Percentiles rank a stretch among this genome's conserved stretches.
Evolutionary conservation across 2,113 vertebrate species (phyloP).

Genomic region (Raja brachyura): DNA sequence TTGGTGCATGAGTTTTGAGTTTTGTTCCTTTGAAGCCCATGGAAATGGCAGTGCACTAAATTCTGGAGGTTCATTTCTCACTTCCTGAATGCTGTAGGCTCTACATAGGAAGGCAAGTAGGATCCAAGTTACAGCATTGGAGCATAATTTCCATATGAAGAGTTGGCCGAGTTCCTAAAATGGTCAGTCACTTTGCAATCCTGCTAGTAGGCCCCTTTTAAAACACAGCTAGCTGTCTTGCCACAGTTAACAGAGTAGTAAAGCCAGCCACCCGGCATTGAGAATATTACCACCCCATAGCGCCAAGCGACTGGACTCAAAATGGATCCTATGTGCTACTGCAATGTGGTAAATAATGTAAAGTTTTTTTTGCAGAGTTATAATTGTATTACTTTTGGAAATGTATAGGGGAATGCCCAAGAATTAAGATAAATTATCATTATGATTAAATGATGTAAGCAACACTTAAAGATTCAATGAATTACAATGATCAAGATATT

Average conservation of each 20-base stretch:
- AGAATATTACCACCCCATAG: not conserved
- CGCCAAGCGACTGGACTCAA: too few relatives aligned
- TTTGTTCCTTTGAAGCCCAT: not conserved
- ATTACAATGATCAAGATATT: not conserved
- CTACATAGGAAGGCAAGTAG: not conserved
- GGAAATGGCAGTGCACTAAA: not conserved
- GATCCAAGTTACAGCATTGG: not conserved
- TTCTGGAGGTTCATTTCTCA: not conserved
- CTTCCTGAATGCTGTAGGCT: not conserved
- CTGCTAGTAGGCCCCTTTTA: not conserved
- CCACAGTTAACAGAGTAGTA: not conserved
- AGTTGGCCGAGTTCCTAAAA: not conserved
- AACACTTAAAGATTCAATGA: not conserved
- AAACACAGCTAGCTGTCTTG: not conserved
- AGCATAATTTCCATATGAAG: not conserved
- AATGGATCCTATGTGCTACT: not conserved
- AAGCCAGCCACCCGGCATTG: not conserved
- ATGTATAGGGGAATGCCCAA: not conserved
- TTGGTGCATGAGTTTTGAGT: not conserved
- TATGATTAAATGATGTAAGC: not conserved
- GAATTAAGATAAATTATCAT: not conserved
- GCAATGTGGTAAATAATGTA: not conserved
- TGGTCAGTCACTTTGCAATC: not conserved
- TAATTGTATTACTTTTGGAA: not conserved
- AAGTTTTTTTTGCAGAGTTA: not conserved